Percentiles rank a stretch among this genome's conserved stretches.
Evolutionary conservation across 2,888 invertebrate genomes (phyloP).

Genomic region (Brachypterus glaber): DNA sequence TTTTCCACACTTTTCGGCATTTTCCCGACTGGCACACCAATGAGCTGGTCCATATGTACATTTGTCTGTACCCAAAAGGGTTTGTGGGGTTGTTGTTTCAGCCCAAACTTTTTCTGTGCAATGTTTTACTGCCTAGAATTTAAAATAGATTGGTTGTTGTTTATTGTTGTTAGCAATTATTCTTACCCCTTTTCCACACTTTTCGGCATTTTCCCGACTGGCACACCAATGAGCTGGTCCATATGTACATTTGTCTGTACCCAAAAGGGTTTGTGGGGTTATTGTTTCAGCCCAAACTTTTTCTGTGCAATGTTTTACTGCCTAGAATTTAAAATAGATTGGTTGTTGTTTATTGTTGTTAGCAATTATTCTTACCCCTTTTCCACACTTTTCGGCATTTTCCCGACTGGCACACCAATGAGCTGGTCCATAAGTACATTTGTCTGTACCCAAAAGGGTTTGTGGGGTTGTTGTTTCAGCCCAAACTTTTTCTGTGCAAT

Average conservation of each 20-base stretch:
- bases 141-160: no score
- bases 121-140: conserved; percentile 11
- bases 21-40: conserved; percentile 54
- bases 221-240: conserved; percentile 71
- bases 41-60: conserved; percentile 69
- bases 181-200: conserved; percentile 34
- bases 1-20: conserved; percentile 41
- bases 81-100: no score
- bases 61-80: conserved; percentile 44
- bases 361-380: background rate
- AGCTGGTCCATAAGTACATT: conserved; percentile 65
- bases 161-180: no score
- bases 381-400: conserved; percentile 41
- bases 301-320: conserved; percentile 12
- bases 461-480: no score
- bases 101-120: conserved; percentile 14
- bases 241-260: conserved; percentile 56
- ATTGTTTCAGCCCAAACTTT: no score
- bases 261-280: no score
- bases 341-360: no score
- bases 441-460: conserved; percentile 44
- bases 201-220: conserved; percentile 39
- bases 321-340: conserved; percentile 9
- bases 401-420: conserved; percentile 59
- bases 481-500: conserved; percentile 14